A percentile compares a stretch with the other conserved stretches of the same genome.
These are phyloP conservation scores for Serinus canaria DNA, from an alignment of 2,113 vertebrate species.

Conservation along the genomic window DNA sequence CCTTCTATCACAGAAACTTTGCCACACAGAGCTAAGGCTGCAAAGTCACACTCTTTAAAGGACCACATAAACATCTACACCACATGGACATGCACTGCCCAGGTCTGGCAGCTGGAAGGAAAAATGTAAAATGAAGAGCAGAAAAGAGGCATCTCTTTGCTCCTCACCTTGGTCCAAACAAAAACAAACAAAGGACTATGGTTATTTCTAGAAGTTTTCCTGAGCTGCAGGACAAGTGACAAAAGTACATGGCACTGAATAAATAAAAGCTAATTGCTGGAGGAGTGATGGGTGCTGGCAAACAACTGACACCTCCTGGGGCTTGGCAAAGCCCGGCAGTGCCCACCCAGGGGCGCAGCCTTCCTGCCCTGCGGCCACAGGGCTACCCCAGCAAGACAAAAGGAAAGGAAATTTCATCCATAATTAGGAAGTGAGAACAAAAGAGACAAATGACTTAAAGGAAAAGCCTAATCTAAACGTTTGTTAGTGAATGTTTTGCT, in stretches of 20 bases:
- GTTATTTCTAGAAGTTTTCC: neutral
- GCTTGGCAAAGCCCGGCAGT: neutral
- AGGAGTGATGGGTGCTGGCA: neutral
- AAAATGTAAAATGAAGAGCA: neutral
- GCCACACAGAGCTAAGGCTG: neutral
- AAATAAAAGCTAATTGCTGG: neutral
- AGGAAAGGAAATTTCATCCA: conserved; percentile 37
- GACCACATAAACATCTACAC: neutral
- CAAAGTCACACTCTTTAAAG: neutral
- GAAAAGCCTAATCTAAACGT: conserved; percentile 59
- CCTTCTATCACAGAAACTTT: neutral
- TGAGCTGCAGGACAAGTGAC: neutral
- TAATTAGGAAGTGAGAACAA: conserved; percentile 61
- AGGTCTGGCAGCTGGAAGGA: neutral
- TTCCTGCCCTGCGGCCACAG: neutral
- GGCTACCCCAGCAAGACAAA: neutral
- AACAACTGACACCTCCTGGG: neutral
- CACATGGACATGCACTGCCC: neutral
- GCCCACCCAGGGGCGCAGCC: neutral
- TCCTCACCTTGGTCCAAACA: neutral
- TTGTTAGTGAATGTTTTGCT: neutral
- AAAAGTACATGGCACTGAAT: neutral
- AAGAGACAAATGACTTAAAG: conserved; percentile 53
- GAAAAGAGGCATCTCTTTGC: neutral
- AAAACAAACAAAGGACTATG: neutral